Evolutionary conservation across 2,888 invertebrate genomes (phyloP).

Genomic region (Orthosia gothica): DNA sequence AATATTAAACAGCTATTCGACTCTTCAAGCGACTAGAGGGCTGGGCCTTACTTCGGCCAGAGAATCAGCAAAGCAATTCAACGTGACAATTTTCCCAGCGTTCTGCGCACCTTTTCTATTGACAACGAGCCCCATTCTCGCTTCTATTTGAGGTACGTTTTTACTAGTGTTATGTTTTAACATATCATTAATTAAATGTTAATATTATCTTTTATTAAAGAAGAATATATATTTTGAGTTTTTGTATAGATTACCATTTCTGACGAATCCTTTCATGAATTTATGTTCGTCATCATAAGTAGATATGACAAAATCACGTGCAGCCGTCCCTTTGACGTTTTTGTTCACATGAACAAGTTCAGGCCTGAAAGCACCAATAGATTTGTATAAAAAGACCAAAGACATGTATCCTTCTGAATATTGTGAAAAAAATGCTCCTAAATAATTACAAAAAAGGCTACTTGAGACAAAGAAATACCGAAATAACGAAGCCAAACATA

Average conservation of each 20-base stretch:
- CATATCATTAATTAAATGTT: no score
- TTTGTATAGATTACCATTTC: constrained; percentile 4
- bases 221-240: neutral
- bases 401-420: neutral
- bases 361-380: neutral
- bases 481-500: no score
- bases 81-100: no score
- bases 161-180: no score
- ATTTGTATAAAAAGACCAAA: neutral
- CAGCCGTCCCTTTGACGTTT: neutral
- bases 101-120: no score
- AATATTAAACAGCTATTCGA: no score
- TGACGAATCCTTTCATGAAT: constrained; percentile 7
- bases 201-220: no score
- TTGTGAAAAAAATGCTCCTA: neutral
- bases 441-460: neutral
- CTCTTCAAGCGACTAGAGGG: no score
- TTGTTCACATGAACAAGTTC: neutral
- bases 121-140: no score
- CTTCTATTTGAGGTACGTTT: no score
- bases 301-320: constrained; percentile 9
- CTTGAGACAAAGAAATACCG: neutral
- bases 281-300: constrained; percentile 4
- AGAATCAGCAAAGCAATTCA: no score
- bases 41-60: no score